Conservation (phyloP, 2,888 invertebrate species). For the Thelaira solivaga region DNA sequence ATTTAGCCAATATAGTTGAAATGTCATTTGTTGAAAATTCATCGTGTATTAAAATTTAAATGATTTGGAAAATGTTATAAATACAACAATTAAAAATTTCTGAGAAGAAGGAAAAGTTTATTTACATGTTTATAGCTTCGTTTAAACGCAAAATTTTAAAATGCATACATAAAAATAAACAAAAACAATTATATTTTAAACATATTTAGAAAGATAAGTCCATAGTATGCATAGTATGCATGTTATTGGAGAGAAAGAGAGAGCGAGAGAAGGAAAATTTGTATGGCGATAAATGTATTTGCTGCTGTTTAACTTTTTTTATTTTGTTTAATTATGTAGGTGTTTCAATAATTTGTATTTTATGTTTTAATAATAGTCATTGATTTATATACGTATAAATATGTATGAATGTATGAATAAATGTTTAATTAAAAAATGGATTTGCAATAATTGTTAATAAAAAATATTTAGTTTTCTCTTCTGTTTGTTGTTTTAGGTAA, state of each 20-base stretch:
- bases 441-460: background rate
- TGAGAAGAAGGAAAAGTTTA: no score
- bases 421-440: background rate
- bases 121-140: conserved; percentile 50
- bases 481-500: no score
- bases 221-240: no score
- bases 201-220: conserved; percentile 51
- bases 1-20: no score
- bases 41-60: no score
- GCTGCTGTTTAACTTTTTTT: conserved; percentile 10
- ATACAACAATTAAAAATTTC: no score
- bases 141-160: conserved; percentile 14
- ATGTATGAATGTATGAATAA: conserved; percentile 47
- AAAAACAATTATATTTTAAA: conserved; percentile 40
- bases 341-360: conserved; percentile 62
- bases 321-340: background rate
- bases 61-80: no score
- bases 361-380: background rate
- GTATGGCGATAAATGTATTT: background rate
- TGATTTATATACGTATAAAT: background rate
- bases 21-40: no score
- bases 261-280: no score
- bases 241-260: no score
- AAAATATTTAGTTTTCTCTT: conserved; percentile 20
- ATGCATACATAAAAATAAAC: background rate